Percentiles rank a stretch among this genome's conserved stretches.
These are phyloP conservation scores for Adrianichthys oophorus DNA, from an alignment of 2,797 vertebrate genomes.

Conservation along the genomic window DNA sequence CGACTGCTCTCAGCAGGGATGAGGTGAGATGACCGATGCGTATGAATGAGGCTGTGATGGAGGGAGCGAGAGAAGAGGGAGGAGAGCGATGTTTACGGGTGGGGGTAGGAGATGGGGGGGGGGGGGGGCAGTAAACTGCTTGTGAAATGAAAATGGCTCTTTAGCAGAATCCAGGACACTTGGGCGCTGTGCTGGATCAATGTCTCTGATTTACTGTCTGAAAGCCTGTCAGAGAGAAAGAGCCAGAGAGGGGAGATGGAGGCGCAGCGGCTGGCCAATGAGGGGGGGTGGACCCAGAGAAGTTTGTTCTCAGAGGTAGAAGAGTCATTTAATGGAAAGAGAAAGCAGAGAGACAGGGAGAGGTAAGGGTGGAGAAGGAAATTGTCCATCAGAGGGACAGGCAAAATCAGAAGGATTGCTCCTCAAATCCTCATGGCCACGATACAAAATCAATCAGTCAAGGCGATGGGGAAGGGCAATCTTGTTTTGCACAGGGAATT, in stretches of 20 bases:
- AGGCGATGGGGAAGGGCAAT: constrained; percentile 59
- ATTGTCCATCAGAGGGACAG: constrained; percentile 64
- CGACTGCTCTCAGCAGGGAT: constrained; percentile 44
- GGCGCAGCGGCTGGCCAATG: constrained; percentile 1
- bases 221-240: constrained; percentile 82
- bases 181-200: constrained; percentile 80
- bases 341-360: constrained; percentile 43
- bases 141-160: constrained; percentile 88
- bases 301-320: constrained; percentile 60
- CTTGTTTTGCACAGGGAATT: constrained; percentile 65
- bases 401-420: constrained; percentile 60
- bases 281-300: constrained; percentile 28
- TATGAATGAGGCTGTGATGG: constrained; percentile 67
- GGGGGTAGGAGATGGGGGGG: constrained; percentile 46
- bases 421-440: constrained; percentile 53
- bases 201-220: constrained; percentile 85
- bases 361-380: constrained; percentile 53
- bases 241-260: constrained; percentile 12
- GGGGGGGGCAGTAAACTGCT: constrained; percentile 75
- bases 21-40: constrained; percentile 59
- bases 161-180: constrained; percentile 86
- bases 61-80: constrained; percentile 60
- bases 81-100: constrained; percentile 75
- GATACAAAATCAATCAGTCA: constrained; percentile 71
- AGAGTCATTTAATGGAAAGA: constrained; percentile 67